A percentile compares a stretch with the other conserved stretches of the same genome.
Evolutionary conservation across 2,888 invertebrate genomes (phyloP).

Genomic region (Drosophila borborema): DNA sequence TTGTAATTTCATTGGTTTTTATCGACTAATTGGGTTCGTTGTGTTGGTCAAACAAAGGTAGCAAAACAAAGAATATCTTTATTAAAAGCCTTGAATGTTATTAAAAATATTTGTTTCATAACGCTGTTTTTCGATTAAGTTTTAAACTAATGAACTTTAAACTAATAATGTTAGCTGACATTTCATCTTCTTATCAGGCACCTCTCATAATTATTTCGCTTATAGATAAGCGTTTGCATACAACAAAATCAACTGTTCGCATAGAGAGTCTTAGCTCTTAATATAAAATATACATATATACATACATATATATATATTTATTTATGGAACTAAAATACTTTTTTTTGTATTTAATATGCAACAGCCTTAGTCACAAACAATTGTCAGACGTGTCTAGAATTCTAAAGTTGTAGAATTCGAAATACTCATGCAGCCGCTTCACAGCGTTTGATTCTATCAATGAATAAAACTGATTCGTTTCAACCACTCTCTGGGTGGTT

Average conservation of each 20-base stretch:
- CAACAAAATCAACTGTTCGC: constrained; percentile 47
- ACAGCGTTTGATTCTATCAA: constrained; percentile 29
- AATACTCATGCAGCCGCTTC: constrained; percentile 55
- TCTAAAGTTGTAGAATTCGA: constrained; percentile 1
- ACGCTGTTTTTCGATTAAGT: not conserved
- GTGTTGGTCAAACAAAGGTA: constrained; percentile 13
- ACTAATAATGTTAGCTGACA: constrained; percentile 9
- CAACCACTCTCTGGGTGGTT: constrained; percentile 48
- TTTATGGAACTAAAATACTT: constrained; percentile 32
- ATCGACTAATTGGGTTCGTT: constrained; percentile 24
- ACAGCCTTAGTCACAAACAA: constrained; percentile 23
- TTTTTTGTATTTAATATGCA: constrained; percentile 45
- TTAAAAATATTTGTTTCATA: not conserved
- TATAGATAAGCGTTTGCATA: constrained; percentile 22
- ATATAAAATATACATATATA: constrained; percentile 21
- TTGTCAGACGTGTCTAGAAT: constrained; percentile 56
- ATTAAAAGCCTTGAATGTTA: too few species aligned
- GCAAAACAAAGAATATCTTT: constrained; percentile 9
- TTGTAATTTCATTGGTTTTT: constrained; percentile 28
- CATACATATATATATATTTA: constrained; percentile 5
- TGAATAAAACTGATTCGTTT: constrained; percentile 29
- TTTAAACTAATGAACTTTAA: constrained; percentile 31
- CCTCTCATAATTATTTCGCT: constrained; percentile 2
- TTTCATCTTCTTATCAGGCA: constrained; percentile 39
- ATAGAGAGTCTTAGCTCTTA: constrained; percentile 5